Evolutionary conservation across 2,888 invertebrate genomes (phyloP).

Genomic region (Hypercompe scribonia): DNA sequence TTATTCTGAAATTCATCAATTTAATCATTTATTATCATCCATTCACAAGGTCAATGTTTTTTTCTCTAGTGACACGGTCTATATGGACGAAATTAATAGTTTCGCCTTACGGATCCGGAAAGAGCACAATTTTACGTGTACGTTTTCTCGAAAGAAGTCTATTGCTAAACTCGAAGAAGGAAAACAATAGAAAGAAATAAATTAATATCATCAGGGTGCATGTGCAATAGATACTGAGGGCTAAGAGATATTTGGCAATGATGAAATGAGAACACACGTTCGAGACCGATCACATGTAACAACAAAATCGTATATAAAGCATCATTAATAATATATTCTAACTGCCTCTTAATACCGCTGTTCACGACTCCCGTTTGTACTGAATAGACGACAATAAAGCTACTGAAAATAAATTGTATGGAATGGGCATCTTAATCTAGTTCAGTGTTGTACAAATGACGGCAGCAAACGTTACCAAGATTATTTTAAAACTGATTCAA

Average conservation of each 20-base stretch:
- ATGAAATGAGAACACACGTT: constrained; percentile 10
- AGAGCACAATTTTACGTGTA: neutral
- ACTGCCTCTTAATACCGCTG: constrained; percentile 9
- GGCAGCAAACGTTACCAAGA: neutral
- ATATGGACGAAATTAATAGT: neutral
- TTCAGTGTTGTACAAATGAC: constrained; percentile 15
- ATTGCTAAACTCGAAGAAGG: neutral
- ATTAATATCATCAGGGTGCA: neutral
- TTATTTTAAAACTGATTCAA: constrained; percentile 16
- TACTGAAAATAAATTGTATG: constrained; percentile 45
- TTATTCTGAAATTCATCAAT: neutral
- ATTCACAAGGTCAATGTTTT: neutral
- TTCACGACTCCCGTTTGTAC: constrained; percentile 33
- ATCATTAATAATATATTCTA: constrained; percentile 16
- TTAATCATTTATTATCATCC: too few relatives aligned
- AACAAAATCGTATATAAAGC: constrained; percentile 11
- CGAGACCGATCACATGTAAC: neutral
- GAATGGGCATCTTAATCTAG: constrained; percentile 45
- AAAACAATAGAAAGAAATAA: neutral
- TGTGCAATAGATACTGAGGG: neutral
- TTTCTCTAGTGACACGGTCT: neutral
- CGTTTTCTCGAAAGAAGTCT: neutral
- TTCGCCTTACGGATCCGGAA: neutral
- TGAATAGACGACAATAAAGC: constrained; percentile 46
- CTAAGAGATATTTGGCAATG: neutral